Evolutionary conservation across 2,797 vertebrate genomes (phyloP).

Genomic region (Sebastes ruberrimus): DNA sequence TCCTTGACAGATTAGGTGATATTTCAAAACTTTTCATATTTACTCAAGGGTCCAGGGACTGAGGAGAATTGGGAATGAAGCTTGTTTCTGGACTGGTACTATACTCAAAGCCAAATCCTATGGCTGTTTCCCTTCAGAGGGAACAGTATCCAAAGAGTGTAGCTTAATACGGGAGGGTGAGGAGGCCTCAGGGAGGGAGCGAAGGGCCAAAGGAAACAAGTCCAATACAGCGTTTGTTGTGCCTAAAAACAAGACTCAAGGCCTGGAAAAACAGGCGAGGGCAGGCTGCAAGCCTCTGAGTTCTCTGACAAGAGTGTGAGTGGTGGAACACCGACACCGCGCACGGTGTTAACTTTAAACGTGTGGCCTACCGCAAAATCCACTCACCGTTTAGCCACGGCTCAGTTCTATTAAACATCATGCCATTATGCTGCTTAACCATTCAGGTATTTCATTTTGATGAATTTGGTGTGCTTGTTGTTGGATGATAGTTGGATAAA

Average conservation of each 20-base stretch:
- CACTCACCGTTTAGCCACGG: constrained; percentile 56
- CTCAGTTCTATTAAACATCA: constrained; percentile 57
- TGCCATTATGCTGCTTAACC: constrained; percentile 43
- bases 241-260: constrained; percentile 82
- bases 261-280: constrained; percentile 81
- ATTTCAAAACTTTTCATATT: constrained; percentile 69
- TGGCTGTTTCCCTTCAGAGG: constrained; percentile 70
- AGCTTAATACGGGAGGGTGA: constrained; percentile 73
- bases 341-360: constrained; percentile 68
- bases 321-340: constrained; percentile 53
- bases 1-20: constrained; percentile 65
- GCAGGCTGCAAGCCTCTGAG: constrained; percentile 69
- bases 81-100: constrained; percentile 49
- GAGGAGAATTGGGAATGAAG: constrained; percentile 62
- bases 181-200: constrained; percentile 68
- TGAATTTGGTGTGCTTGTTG: neutral
- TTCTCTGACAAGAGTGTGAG: constrained; percentile 71
- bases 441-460: constrained; percentile 39
- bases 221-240: constrained; percentile 82
- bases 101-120: constrained; percentile 55
- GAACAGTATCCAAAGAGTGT: constrained; percentile 76
- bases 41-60: constrained; percentile 59
- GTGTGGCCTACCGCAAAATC: constrained; percentile 67
- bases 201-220: constrained; percentile 83
- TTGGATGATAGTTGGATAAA: neutral